phyloP scores from a whole-genome alignment of 1,140 invertebrate genomes.

The Lasioglossum baleicum region DNA sequence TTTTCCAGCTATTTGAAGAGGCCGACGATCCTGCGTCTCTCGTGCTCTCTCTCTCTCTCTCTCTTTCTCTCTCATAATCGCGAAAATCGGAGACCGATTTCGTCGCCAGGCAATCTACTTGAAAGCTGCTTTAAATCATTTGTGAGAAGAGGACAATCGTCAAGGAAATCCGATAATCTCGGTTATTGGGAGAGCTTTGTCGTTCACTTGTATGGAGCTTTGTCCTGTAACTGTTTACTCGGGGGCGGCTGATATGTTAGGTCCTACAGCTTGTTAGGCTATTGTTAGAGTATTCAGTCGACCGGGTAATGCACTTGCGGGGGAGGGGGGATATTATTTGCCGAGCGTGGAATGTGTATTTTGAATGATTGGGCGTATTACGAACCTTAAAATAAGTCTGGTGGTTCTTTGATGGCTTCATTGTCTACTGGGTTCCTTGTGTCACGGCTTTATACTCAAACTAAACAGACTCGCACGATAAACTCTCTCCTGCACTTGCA shows the following conservation, averaged over 20 bases:
- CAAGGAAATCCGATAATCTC: constrained; percentile 27
- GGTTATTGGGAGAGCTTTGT: constrained; percentile 9
- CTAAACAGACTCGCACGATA: too few species aligned
- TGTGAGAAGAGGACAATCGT: constrained; percentile 5
- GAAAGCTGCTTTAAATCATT: constrained; percentile 23
- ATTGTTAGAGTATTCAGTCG: background rate
- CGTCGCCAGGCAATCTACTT: background rate
- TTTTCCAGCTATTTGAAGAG: background rate
- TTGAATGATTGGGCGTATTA: background rate
- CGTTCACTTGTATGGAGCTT: background rate
- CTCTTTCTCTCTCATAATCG: background rate
- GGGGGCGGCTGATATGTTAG: background rate
- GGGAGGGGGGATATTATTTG: too few species aligned
- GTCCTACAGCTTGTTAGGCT: background rate
- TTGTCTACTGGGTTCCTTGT: background rate
- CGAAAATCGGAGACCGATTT: background rate
- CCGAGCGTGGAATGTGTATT: background rate
- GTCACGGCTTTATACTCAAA: background rate
- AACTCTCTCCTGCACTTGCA: too few species aligned
- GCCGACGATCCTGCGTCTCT: too few species aligned
- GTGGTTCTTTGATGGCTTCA: background rate
- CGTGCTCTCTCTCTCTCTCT: too few species aligned
- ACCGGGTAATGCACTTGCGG: background rate
- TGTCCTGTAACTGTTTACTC: constrained; percentile 13
- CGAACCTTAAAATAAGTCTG: background rate